Evolutionary conservation across 2,797 vertebrate genomes (phyloP).

Genomic region (Chanos chanos): DNA sequence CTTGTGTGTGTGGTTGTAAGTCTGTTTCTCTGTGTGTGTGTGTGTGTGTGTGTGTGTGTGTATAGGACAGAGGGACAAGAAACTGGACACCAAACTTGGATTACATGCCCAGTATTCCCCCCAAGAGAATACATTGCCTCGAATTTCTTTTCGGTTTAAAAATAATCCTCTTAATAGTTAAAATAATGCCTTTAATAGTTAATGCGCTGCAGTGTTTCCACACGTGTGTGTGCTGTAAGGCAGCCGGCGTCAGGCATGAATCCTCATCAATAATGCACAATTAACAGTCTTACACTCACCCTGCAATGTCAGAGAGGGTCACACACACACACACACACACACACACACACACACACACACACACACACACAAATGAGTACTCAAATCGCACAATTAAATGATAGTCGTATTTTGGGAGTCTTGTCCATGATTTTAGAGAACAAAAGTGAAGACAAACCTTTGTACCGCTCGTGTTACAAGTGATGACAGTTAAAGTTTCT

Average conservation of each 20-base stretch:
- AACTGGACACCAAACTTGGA: too few species aligned
- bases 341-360: not conserved
- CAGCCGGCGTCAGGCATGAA: conserved; percentile 31
- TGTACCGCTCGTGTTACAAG: too few species aligned
- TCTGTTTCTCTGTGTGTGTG: too few species aligned
- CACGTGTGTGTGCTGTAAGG: conserved; percentile 30
- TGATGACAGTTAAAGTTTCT: too few species aligned
- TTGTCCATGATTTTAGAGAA: too few species aligned
- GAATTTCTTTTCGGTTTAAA: conserved; percentile 3
- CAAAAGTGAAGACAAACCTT: too few species aligned
- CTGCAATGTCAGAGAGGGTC: not conserved
- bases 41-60: too few species aligned
- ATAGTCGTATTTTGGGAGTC: conserved; percentile 6
- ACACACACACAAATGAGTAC: too few species aligned
- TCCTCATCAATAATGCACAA: conserved; percentile 42
- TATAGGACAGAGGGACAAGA: too few species aligned
- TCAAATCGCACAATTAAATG: conserved; percentile 21
- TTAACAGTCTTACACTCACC: conserved; percentile 4
- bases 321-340: not conserved
- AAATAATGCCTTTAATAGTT: conserved; percentile 28
- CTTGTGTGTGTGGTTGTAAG: too few species aligned
- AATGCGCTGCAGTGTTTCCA: conserved; percentile 16
- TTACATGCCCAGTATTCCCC: too few species aligned
- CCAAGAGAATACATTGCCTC: not conserved
- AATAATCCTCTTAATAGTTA: conserved; percentile 14